Percentiles rank a stretch among this genome's conserved stretches.
These are phyloP conservation scores for Drosophila nannoptera DNA, from an alignment of 1,140 invertebrate genomes.

Conservation along the genomic window DNA sequence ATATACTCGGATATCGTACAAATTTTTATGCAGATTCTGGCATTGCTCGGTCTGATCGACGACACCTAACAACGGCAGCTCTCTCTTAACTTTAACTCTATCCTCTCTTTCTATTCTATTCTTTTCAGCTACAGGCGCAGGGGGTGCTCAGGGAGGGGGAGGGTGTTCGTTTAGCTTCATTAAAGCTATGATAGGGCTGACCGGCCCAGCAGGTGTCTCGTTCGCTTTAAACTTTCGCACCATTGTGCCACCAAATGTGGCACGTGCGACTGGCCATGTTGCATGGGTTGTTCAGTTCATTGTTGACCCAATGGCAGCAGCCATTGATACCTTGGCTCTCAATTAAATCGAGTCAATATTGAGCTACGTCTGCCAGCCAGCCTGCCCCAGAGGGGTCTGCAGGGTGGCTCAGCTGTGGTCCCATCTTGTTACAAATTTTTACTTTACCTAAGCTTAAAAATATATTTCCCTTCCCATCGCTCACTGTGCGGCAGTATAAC, in stretches of 20 bases:
- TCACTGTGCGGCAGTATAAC: no score
- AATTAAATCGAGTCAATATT: slow-evolving; percentile 75
- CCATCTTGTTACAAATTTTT: no score
- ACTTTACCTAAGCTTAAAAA: no score
- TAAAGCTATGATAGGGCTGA: slow-evolving; percentile 39
- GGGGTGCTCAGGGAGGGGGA: background rate
- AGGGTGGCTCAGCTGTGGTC: no score
- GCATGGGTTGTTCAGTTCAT: slow-evolving; percentile 58
- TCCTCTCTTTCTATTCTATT: no score
- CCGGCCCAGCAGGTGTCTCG: slow-evolving; percentile 57
- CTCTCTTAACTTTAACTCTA: no score
- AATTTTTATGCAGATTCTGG: slow-evolving; percentile 9
- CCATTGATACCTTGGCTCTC: slow-evolving; percentile 62
- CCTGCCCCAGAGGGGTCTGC: no score
- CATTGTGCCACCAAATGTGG: slow-evolving; percentile 4
- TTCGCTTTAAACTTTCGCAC: slow-evolving; percentile 25
- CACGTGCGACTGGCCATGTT: no score
- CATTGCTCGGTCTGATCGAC: background rate
- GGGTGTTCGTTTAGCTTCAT: slow-evolving; percentile 31
- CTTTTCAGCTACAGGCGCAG: no score
- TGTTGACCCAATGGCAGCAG: slow-evolving; percentile 50
- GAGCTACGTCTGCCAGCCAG: slow-evolving; percentile 33
- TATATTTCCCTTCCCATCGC: no score
- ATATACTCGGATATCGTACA: slow-evolving; percentile 39
- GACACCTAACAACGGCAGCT: no score